Conservation (phyloP, 2,113 vertebrate species). For the Bufo bufo region DNA sequence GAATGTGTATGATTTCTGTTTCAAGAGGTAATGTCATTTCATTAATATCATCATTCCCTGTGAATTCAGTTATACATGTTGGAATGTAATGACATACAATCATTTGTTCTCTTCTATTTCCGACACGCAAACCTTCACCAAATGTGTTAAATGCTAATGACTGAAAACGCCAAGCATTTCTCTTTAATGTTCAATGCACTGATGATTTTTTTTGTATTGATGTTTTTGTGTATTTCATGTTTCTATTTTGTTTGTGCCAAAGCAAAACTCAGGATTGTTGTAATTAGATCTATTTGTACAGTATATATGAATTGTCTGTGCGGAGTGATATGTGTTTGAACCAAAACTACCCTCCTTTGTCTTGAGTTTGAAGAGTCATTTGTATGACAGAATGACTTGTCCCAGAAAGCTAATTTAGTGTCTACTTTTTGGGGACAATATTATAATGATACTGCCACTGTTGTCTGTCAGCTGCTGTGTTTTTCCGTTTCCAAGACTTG, state of each 20-base stretch:
- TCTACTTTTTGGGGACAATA: background rate
- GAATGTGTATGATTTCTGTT: no score
- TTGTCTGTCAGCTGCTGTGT: background rate
- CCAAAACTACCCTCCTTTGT: background rate
- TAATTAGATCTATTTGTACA: background rate
- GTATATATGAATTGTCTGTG: background rate
- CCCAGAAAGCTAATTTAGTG: background rate
- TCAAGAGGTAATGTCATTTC: no score
- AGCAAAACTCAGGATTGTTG: background rate
- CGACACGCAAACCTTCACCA: background rate
- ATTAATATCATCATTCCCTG: background rate
- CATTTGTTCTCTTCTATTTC: no score
- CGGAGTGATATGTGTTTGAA: background rate
- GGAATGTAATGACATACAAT: background rate
- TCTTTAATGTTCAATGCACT: background rate
- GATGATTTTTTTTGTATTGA: background rate
- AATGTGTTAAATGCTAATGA: background rate
- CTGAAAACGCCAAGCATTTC: background rate
- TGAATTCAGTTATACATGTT: background rate
- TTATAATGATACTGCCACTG: background rate
- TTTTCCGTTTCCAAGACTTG: background rate
- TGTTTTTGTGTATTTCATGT: background rate
- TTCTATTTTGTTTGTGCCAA: conserved; percentile 20
- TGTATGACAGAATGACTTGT: background rate
- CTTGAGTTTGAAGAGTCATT: background rate